Percentiles rank a stretch among this genome's conserved stretches.
Conservation (phyloP, 2,888 invertebrate genomes). For the Ctena decussata region DNA sequence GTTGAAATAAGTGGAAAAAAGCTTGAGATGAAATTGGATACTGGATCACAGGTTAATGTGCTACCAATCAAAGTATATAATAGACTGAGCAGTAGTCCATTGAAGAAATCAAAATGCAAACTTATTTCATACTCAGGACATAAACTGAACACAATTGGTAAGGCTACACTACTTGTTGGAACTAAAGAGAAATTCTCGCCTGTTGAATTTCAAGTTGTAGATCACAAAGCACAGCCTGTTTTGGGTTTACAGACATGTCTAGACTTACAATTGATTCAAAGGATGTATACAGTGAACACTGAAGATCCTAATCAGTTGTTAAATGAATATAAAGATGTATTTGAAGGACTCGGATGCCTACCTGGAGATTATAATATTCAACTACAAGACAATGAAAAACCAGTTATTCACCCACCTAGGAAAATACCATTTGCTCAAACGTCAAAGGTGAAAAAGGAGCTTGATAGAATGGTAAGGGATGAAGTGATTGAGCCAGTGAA, state of each 20-base stretch:
- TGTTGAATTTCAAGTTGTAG: background rate
- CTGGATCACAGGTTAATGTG: conserved; percentile 21
- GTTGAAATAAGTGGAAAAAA: background rate
- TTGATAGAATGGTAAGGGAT: conserved; percentile 55
- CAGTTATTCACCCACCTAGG: conserved; percentile 6
- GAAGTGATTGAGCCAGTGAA: conserved; percentile 48
- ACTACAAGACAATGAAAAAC: conserved; percentile 21
- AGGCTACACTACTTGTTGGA: background rate
- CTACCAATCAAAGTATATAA: conserved; percentile 16
- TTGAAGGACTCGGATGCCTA: background rate
- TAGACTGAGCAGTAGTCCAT: background rate
- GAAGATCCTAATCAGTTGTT: background rate
- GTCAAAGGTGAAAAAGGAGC: conserved; percentile 51
- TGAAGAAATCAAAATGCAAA: background rate
- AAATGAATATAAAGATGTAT: background rate
- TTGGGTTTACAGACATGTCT: background rate
- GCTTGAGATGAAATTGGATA: conserved; percentile 19
- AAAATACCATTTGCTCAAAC: background rate
- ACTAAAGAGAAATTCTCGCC: background rate
- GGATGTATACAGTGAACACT: conserved; percentile 8
- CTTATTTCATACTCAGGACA: background rate
- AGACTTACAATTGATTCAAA: background rate
- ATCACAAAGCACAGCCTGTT: background rate
- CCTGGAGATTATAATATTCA: conserved; percentile 38
- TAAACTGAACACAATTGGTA: background rate